phyloP scores from a whole-genome alignment of 2,797 vertebrate genomes.

The Coilia nasus region DNA sequence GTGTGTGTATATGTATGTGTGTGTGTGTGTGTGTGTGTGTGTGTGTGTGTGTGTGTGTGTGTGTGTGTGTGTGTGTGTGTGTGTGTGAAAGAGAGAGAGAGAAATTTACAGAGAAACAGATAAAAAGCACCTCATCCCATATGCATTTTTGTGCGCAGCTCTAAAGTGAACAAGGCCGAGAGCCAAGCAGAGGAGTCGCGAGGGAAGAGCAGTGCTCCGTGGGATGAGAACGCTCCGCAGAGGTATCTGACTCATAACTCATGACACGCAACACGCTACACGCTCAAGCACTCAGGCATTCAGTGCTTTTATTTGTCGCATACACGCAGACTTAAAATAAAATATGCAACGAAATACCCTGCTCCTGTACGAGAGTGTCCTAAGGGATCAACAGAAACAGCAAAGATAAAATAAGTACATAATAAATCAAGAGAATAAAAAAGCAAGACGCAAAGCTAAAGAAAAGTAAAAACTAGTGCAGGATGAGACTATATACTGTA shows the following conservation, averaged over 20 bases:
- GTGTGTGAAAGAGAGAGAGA: not conserved
- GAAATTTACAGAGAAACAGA: too few relatives aligned
- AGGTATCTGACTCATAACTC: constrained; percentile 67
- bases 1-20: not conserved
- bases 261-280: not conserved
- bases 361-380: too few relatives aligned
- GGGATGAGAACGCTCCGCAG: constrained; percentile 82
- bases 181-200: constrained; percentile 76
- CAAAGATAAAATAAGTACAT: too few relatives aligned
- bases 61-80: not conserved
- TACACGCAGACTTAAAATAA: not conserved
- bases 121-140: not conserved
- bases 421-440: too few relatives aligned
- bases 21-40: not conserved
- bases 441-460: too few relatives aligned
- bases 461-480: too few relatives aligned
- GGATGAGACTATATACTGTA: too few relatives aligned
- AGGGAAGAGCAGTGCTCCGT: constrained; percentile 74
- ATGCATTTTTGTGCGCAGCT: constrained; percentile 62
- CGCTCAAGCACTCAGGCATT: not conserved
- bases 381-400: too few relatives aligned
- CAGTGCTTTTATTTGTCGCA: not conserved
- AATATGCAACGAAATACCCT: not conserved
- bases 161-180: constrained; percentile 79
- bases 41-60: not conserved